phyloP scores from a whole-genome alignment of 2,113 vertebrate species.

The Cryptotis parvus region DNA sequence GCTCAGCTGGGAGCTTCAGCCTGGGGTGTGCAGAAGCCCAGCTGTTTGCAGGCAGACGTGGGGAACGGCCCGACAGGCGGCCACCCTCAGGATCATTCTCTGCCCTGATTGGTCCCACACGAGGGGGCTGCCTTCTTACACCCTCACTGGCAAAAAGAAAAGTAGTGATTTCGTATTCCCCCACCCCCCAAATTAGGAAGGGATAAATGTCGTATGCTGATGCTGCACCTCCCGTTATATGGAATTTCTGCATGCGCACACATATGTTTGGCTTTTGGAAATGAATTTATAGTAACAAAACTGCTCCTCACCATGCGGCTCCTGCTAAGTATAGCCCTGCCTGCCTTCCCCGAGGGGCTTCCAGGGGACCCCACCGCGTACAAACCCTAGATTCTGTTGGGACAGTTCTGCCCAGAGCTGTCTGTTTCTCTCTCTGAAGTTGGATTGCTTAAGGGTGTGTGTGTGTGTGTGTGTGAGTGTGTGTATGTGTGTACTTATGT shows the following conservation, averaged over 20 bases:
- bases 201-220: slow-evolving; percentile 63
- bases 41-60: background rate
- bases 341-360: slow-evolving; percentile 64
- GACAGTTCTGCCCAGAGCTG: slow-evolving; percentile 54
- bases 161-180: slow-evolving; percentile 56
- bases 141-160: slow-evolving; percentile 38
- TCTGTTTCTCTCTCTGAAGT: slow-evolving; percentile 27
- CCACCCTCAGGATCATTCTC: background rate
- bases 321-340: slow-evolving; percentile 77
- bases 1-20: too few relatives aligned
- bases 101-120: too few relatives aligned
- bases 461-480: too few relatives aligned
- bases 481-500: too few relatives aligned
- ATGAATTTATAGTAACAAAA: slow-evolving; percentile 79
- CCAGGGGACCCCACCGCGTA: slow-evolving; percentile 61
- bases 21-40: too few relatives aligned
- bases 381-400: slow-evolving; percentile 72
- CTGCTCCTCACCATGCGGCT: slow-evolving; percentile 55
- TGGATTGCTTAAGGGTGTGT: too few relatives aligned
- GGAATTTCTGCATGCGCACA: slow-evolving; percentile 69
- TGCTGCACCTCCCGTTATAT: slow-evolving; percentile 59
- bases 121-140: slow-evolving; percentile 8
- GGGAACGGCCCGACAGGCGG: background rate
- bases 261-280: slow-evolving; percentile 74
- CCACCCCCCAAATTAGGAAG: slow-evolving; percentile 52